phyloP scores from a whole-genome alignment of 1,140 invertebrate species.

The Eubasilissa regina region DNA sequence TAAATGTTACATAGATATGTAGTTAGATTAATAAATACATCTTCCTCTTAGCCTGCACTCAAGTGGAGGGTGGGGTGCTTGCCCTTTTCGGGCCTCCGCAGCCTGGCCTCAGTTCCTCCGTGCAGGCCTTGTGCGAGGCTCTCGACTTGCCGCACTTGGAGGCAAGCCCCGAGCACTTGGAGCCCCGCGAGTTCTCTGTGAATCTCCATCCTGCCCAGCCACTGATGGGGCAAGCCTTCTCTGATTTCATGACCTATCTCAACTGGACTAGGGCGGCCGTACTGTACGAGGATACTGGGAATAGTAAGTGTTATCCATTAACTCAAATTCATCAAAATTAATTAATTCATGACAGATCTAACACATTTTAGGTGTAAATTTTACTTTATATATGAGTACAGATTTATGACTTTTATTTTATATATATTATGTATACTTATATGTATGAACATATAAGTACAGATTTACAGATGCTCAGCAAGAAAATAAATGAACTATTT shows the following conservation, averaged over 20 bases:
- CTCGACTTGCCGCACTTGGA: slow-evolving; percentile 92
- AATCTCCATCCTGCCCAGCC: slow-evolving; percentile 92
- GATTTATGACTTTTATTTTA: too few relatives aligned
- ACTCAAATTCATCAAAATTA: too few relatives aligned
- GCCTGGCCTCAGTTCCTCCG: slow-evolving; percentile 87
- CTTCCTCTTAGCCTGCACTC: slow-evolving; percentile 82
- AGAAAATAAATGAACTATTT: too few relatives aligned
- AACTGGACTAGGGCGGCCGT: slow-evolving; percentile 96
- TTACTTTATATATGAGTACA: too few relatives aligned
- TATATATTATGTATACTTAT: too few relatives aligned
- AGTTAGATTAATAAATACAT: not conserved
- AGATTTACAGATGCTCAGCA: too few relatives aligned
- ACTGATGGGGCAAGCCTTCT: slow-evolving; percentile 87
- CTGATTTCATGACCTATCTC: slow-evolving; percentile 89
- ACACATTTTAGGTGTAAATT: too few relatives aligned
- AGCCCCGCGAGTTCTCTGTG: slow-evolving; percentile 81
- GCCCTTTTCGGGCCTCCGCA: slow-evolving; percentile 93
- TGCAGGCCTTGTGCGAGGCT: slow-evolving; percentile 92
- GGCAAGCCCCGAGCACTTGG: slow-evolving; percentile 74
- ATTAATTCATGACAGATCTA: too few relatives aligned
- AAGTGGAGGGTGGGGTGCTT: slow-evolving; percentile 88
- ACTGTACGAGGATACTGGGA: slow-evolving; percentile 87
- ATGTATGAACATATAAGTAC: too few relatives aligned
- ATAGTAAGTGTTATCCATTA: slow-evolving; percentile 47
- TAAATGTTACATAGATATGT: too few relatives aligned